Base-by-base conservation (phyloP, 2,113 vertebrate genomes). In the Jacana jacana region DNA sequence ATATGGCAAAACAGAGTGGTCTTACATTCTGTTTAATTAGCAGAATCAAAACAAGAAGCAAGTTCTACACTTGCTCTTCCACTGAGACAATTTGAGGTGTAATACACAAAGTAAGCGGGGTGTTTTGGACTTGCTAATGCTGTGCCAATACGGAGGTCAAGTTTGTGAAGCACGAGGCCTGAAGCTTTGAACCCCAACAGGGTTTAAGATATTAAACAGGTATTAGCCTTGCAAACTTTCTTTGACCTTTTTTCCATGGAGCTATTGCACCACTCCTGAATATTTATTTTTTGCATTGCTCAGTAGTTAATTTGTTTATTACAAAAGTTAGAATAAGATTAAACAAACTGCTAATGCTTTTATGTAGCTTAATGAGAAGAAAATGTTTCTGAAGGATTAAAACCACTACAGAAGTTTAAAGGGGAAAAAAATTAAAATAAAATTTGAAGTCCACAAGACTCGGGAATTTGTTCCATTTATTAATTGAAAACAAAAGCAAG, bases 291-390 rank as follows among this genome's bases (percentile, higher is more conserved):
- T 88, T 65, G 91, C 91, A 84, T 91, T 88, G 93, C 95, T 95
- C 64, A 28, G 73, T 35, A 97, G 96, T 91, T 88, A 75, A 94
- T 93, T 96, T 95, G 96, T 98, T 98, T 97, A 97, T 98, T 97
- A 95, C 95, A 91, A 97, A 96, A 97, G 93, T 96, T 82, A 95
- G 89, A 77, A 90, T 66, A 60, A 96, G 95, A 97, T 97, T 97
- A 97, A 98, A 97, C 97, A 96, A 96, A 90, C 96, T 96, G 89
- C 95, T 88, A 81, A 97, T 95, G 95, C 93, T 97, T 98, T 98
- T 96, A 92, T 97, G 96, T 93, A 69, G n/a, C 89, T 91, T 97
- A 97, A 97, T 73, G 93, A 96, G 93, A 97, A 97, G 95, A 97
- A 98, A 98, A 98, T 97, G 97, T 96, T 95, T 93, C 72, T 28